Base-by-base conservation (phyloP, 2,113 vertebrate genomes). In the Corvus hawaiiensis region DNA sequence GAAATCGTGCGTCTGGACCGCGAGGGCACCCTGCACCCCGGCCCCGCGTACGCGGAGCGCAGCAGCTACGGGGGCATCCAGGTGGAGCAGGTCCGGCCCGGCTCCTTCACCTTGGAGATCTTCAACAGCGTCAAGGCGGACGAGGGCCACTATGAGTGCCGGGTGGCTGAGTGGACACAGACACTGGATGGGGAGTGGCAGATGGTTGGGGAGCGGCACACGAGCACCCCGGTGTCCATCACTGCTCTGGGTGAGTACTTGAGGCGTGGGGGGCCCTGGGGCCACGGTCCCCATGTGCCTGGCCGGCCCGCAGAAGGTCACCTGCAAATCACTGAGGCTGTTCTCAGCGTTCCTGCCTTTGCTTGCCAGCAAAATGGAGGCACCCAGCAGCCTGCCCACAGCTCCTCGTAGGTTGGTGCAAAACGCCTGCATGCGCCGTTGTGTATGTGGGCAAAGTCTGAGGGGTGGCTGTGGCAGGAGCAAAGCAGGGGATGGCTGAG, bases 101-200 rank as follows among this genome's bases (percentile, higher is more conserved):
- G 98, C 95, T 96, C 98, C 6, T 99, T 99, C 95, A 98, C 97
- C 55, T 97, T 99, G 93, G 98, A 98, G 86, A 94, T 99, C 94
- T 99, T 99, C 97, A 98, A 99, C 83, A 98, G 98, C 84, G 76
- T 99, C 93, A 98, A 99, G 33, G 98, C 97, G 1, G 99, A 99
- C 3, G 98, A 99, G 84, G 99, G 99, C 48, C 98, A 98, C 95
- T 99, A 99, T n/a, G 97, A 96, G 55, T 99, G 99, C 96, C 98
- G 97, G 2, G 98, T 98, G 89, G 98, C 98, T 0, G 99, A 99
- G 92, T 99, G 99, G 99, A 97, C 98, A 1, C 98, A 98, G 82
- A 98, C 98, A 0, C 96, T 97, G 48, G 98, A 99, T 44, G 97
- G 98, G 66, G 98, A 98, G 93, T 99, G 99, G 99, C 98, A 99